Evolutionary conservation across 2,113 vertebrate genomes (phyloP).

Genomic region (Suncus etruscus): DNA sequence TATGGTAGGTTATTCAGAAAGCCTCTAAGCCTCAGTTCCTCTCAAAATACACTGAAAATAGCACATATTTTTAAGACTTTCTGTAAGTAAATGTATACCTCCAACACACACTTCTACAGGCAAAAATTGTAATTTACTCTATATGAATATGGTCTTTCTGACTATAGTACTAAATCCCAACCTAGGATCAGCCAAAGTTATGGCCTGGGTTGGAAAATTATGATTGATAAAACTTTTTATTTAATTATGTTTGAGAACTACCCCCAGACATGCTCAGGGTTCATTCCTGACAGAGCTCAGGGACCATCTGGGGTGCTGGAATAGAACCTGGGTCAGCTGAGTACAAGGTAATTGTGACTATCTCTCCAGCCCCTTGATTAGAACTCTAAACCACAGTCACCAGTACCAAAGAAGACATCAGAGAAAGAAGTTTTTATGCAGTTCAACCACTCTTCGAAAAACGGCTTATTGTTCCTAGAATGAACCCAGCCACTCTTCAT

Average conservation of each 20-base stretch:
- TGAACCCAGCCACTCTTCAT: constrained; percentile 60
- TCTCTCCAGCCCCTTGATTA: too few relatives aligned
- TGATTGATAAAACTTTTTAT: constrained; percentile 24
- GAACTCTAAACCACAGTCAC: neutral
- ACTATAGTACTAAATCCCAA: neutral
- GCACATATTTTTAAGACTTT: constrained; percentile 17
- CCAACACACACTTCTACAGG: neutral
- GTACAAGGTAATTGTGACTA: too few relatives aligned
- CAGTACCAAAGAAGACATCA: constrained; percentile 30
- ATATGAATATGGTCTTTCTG: neutral
- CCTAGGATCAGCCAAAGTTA: neutral
- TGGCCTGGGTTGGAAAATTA: neutral
- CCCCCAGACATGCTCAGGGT: too few relatives aligned
- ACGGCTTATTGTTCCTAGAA: constrained; percentile 74
- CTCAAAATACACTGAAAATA: constrained; percentile 23
- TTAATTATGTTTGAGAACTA: too few relatives aligned
- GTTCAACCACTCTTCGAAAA: constrained; percentile 67
- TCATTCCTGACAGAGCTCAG: too few relatives aligned
- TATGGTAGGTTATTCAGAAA: neutral
- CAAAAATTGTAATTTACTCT: neutral
- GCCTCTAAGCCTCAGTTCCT: constrained; percentile 32
- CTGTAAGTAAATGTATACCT: neutral
- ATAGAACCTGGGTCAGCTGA: too few relatives aligned
- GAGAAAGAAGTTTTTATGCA: constrained; percentile 58
- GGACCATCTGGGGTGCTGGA: too few relatives aligned